Conservation (phyloP, 2,888 invertebrate genomes). For the Anorthoa munda region DNA sequence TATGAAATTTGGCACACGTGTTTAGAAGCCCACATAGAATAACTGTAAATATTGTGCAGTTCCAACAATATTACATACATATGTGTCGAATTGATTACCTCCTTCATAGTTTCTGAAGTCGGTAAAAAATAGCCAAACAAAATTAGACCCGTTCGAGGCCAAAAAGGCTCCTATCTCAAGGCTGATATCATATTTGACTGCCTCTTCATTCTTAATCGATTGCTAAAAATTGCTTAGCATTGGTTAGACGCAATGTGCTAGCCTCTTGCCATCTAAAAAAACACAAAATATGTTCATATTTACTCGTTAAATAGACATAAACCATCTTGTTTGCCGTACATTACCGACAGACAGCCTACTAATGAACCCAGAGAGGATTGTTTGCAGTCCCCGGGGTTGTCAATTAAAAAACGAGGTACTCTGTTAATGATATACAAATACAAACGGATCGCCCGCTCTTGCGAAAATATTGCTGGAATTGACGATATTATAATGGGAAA, state of each 20-base stretch:
- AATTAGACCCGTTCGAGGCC: no score
- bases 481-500: slow-evolving; percentile 19
- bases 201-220: background rate
- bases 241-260: no score
- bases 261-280: no score
- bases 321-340: slow-evolving; percentile 12
- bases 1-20: no score
- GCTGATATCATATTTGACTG: background rate
- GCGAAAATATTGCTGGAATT: slow-evolving; percentile 36
- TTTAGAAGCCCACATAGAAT: no score
- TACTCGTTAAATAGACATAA: slow-evolving; percentile 2
- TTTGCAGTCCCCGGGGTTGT: slow-evolving; percentile 40
- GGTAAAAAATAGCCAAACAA: no score
- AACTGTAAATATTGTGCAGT: no score
- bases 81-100: no score
- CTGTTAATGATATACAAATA: slow-evolving; percentile 55
- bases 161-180: no score
- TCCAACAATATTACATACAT: no score
- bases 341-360: slow-evolving; percentile 29
- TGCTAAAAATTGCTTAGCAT: no score
- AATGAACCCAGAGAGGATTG: slow-evolving; percentile 53
- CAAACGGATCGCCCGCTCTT: slow-evolving; percentile 40
- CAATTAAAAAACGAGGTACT: slow-evolving; percentile 62
- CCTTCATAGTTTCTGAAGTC: no score
- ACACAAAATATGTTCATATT: background rate